These are phyloP conservation scores for Numenius phaeopus DNA, from an alignment of 2,797 vertebrate species.

Conservation along the genomic window DNA sequence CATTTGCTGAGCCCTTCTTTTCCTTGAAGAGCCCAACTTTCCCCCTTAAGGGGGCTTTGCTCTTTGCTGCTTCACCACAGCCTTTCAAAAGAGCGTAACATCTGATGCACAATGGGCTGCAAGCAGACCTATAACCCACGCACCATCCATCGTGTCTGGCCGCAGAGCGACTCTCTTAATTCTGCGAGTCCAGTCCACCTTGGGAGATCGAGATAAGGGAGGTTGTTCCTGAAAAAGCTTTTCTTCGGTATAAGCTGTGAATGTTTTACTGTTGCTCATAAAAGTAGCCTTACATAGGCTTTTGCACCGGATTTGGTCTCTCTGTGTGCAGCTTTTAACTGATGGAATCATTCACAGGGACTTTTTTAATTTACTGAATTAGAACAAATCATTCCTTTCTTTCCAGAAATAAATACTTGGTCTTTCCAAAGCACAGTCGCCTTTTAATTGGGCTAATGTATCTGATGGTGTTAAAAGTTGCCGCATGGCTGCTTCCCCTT, in stretches of 20 bases:
- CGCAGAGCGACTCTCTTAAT: not conserved
- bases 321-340: not conserved
- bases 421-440: not conserved
- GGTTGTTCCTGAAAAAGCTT: not conserved
- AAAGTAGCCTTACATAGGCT: not conserved
- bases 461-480: not conserved
- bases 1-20: not conserved
- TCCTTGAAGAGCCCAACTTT: not conserved
- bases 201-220: not conserved
- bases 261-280: not conserved
- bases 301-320: not conserved
- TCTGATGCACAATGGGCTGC: not conserved
- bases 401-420: not conserved
- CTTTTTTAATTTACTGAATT: not conserved
- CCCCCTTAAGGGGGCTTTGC: not conserved
- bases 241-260: not conserved
- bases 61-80: fast-evolving
- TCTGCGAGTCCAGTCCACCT: not conserved
- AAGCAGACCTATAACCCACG: not conserved
- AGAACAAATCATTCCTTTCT: not conserved
- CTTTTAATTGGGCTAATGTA: not conserved
- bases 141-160: not conserved
- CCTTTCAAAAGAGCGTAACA: not conserved
- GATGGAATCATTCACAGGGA: not conserved
- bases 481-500: not conserved